Base-by-base conservation (phyloP, 2,888 invertebrate genomes). In the Tinea semifulvella region DNA sequence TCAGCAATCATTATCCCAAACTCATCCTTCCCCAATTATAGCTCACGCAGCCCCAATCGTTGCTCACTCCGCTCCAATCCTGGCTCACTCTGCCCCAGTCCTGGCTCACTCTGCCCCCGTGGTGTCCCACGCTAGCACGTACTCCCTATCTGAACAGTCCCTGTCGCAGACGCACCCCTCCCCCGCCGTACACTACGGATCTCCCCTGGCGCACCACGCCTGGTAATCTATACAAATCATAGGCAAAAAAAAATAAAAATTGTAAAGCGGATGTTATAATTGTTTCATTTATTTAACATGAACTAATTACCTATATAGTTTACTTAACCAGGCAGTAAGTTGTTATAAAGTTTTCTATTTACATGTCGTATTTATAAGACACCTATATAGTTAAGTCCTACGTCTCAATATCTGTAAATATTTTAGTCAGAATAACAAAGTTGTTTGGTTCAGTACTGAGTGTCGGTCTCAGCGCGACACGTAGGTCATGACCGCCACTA, bases 101-200 rank as follows among this genome's bases (percentile, higher is more conserved):
- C 53, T 55, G 28, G 55, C 54, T 4, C 52, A 51, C 39, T 56
- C 49, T 38, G 57, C 50, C 7, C 48, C 54, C 50, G 56, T 51
- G 49, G 56, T 47, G 43, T 47, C 47, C 44, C 48, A 44, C 28
- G 47, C 44, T 13, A 8, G 42, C 36, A 65, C 67, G 61, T 60
- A 60, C 47, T 63, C 69, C 52, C 66, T 75, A 2, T 63, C 62
- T 46, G 58, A 57, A 53, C 71, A 71, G 45, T 74, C 74, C 47
- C 65, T 75, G 10, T 65, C 68, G 48, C 74, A 75, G 60, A 63
- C 72, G 48, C 75, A 75, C 56, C 75, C 75, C 49, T 68, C 68
- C 11, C 70, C 73, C 48, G 13, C 44, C 42, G 52, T 51, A 50
- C 54, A 54, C 49, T 4, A 16, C 16, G 16, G 17, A 5, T 10